These are phyloP conservation scores for Dicyrtomina minuta DNA, from an alignment of 2,888 invertebrate genomes.

Conservation along the genomic window DNA sequence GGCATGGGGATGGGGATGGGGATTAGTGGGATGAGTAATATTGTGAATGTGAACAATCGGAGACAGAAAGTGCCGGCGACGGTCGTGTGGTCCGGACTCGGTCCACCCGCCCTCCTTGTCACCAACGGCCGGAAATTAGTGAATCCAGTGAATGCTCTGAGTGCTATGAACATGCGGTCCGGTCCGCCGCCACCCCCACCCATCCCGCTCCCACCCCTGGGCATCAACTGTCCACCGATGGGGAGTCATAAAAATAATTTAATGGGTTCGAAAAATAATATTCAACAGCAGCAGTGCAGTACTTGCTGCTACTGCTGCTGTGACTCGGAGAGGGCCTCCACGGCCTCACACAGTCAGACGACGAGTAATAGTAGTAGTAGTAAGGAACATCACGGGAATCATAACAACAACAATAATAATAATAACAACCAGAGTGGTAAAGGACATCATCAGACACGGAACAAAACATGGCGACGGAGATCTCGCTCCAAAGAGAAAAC, in stretches of 20 bases:
- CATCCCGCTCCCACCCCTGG: slow-evolving; percentile 30
- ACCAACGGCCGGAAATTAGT: slow-evolving; percentile 46
- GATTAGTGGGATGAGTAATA: neutral
- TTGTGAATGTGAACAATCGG: neutral
- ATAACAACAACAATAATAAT: neutral
- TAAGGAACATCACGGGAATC: neutral
- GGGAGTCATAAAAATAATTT: slow-evolving; percentile 13
- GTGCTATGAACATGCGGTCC: slow-evolving; percentile 29
- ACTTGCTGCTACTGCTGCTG: slow-evolving; percentile 52
- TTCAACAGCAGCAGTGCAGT: slow-evolving; percentile 34
- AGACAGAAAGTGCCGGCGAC: slow-evolving; percentile 31
- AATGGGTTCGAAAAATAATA: slow-evolving; percentile 1
- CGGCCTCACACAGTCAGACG: neutral
- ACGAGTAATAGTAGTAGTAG: neutral
- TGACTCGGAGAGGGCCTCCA: slow-evolving; percentile 15
- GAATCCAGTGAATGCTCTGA: slow-evolving; percentile 51
- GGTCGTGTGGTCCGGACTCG: slow-evolving; percentile 40
- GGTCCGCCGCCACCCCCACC: slow-evolving; percentile 35
- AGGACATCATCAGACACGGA: neutral
- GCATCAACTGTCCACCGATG: slow-evolving; percentile 29
- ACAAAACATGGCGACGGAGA: slow-evolving; percentile 42
- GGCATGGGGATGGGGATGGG: too few species aligned
- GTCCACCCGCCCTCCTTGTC: slow-evolving; percentile 14
- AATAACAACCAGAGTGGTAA: neutral
- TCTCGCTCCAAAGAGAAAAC: slow-evolving; percentile 49